phyloP scores from a whole-genome alignment of 2,113 vertebrate species.

The Hemiscyllium ocellatum region DNA sequence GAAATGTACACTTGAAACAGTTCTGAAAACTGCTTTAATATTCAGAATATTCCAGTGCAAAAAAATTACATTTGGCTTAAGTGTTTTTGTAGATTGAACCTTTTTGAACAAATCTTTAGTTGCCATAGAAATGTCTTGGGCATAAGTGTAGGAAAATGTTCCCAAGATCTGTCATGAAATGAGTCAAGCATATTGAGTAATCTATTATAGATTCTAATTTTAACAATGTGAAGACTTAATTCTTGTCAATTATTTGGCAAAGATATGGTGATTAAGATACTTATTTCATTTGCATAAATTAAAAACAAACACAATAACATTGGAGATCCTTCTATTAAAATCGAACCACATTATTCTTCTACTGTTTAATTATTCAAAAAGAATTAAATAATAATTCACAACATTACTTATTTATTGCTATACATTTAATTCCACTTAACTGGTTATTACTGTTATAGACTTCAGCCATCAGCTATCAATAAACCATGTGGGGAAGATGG shows the following conservation, averaged over 20 bases:
- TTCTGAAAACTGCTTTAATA: background rate
- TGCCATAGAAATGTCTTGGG: conserved; percentile 10
- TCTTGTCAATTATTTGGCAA: background rate
- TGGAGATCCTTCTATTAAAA: background rate
- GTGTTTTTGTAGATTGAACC: background rate
- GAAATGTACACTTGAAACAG: background rate
- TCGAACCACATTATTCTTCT: background rate
- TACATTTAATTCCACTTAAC: background rate
- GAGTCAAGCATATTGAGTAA: background rate
- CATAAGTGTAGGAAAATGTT: background rate
- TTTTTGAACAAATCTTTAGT: background rate
- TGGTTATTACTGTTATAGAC: background rate
- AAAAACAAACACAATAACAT: background rate
- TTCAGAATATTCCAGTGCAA: background rate
- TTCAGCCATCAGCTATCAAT: background rate
- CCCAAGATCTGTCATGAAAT: conserved; percentile 3
- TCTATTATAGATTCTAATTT: background rate
- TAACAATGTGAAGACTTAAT: background rate
- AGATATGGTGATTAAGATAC: background rate
- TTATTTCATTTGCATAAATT: background rate
- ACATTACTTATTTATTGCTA: no score
- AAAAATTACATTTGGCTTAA: background rate
- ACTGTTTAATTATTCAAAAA: background rate
- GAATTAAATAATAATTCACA: background rate
- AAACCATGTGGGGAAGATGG: background rate